Evolutionary conservation across 2,888 invertebrate genomes (phyloP), one percentile per base, ranked within the genome.

Genomic region (Eupithecia insigniata): DNA sequence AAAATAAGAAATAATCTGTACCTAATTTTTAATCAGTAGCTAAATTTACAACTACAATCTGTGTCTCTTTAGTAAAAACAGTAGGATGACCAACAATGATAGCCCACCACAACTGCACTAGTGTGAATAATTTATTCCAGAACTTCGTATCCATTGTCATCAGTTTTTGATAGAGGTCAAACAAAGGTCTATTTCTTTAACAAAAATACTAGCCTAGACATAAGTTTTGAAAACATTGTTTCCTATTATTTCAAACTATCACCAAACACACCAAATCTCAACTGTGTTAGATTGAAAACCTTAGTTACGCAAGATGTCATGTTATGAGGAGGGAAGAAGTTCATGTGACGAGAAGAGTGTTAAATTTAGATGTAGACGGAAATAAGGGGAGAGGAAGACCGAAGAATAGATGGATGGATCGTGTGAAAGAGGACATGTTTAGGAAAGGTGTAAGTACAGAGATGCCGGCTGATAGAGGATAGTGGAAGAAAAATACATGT

Each of bases 1-100:
- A 74, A 73, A 80, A 61, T 16, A 8, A 28, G 8, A 65, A 26
- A 22, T 26, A 2, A 2, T n/a, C 18, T 0, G 0, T 51, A 22
- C 10, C 10, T 10, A 8, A 22, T 51, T 51, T 22, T 2, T 22
- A 8, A 18, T 2, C 16, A 39, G 39, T 14, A 43, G n/a, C 10
- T 8, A 46, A 46, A 22, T 46, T 46, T 18, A 46, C 46, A 39
- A 12, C 16, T 39, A 46, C 2, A n/a, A 1, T 0, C 39, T 39
- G 4, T 14, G 14, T 39, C 1, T 39, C 8, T 46, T 46, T 46
- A 8, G 18, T n/a, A 7, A 4, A n/a, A n/a, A 46, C 7, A 16
- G 16, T n/a, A 12, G 36, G 12, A 12, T 16, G 16, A 16, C 16
- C 16, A 16, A 4, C 39, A 3, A 16, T 4, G 39, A 4, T 1